Base-by-base conservation (phyloP, 1,140 invertebrate species). In the Eriocheir sinensis region DNA sequence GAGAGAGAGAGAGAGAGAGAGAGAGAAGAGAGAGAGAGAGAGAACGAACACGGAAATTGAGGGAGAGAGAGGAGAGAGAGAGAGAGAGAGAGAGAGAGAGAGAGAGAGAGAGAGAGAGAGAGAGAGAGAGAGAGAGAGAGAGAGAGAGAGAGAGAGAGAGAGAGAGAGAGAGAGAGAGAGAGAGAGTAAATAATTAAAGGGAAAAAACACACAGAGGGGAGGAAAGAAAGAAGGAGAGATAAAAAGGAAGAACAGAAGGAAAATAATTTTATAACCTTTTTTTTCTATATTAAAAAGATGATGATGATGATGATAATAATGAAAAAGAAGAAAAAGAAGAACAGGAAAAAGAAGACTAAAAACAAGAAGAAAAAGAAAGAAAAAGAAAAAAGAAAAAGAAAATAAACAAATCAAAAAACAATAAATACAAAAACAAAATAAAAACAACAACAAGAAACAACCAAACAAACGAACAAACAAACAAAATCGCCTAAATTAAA, bases 131-230 rank as follows among this genome's bases (percentile, higher is more conserved):
- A 4, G 40, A 41, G 1, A 89, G 88, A 89, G 88, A 44, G 88
- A 89, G 88, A 44, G 40, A 89, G 88, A 44, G 88, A 89, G 2
- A 89, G 40, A 89, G 34, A 41, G 32, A 89, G 86, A 41, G 32
- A 89, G 32, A 41, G 32, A 41, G 40, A 41, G 32, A 89, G 86
- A 41, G 38, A 89, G 27, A 15, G 40, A 32, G 27, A 41, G 32
- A 89, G 86, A 89, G 40, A 89, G 15, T 15, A 15, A 38, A 15
- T 8, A 40, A 41, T 21, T 8, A 12, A 89, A 41, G 12, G 81
- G 32, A 34, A 32, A 32, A 32, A 34, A 32, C 9, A 85, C 9
- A 85, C 17, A 15, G 86, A 89, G 40, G 34, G 86, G 34, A 34
- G 32, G 81, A 85, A 34, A 32, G 81, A 85, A 32, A 32, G 81